Evolutionary conservation across 2,888 invertebrate species (phyloP).

Genomic region (Xestoiulus laeticollis): DNA sequence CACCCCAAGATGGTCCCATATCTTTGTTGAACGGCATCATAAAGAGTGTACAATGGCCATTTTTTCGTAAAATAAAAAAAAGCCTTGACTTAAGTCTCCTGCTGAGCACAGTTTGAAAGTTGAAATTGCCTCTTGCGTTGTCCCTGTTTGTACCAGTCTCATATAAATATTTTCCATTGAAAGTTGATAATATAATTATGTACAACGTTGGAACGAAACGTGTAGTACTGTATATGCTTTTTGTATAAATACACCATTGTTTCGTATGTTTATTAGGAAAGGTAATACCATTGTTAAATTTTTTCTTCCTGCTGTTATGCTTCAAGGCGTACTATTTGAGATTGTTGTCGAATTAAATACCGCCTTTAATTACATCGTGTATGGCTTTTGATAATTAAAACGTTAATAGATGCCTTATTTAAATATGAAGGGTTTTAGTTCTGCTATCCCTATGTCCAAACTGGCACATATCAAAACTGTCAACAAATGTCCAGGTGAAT

Average conservation of each 20-base stretch:
- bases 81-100: background rate
- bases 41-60: background rate
- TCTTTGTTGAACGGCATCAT: slow-evolving; percentile 7
- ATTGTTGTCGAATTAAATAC: background rate
- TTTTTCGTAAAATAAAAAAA: background rate
- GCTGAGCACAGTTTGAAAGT: slow-evolving; percentile 1
- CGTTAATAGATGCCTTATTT: too few relatives aligned
- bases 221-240: background rate
- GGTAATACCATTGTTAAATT: background rate
- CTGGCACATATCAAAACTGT: background rate
- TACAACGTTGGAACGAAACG: background rate
- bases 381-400: background rate
- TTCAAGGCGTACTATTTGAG: background rate
- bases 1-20: background rate
- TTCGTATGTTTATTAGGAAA: background rate
- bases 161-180: slow-evolving; percentile 9
- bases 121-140: background rate
- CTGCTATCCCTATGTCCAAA: too few relatives aligned
- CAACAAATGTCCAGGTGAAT: too few relatives aligned
- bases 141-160: slow-evolving; percentile 7
- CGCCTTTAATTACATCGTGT: background rate
- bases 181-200: slow-evolving; percentile 9
- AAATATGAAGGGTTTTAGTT: too few relatives aligned
- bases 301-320: background rate
- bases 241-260: background rate